A percentile compares a stretch with the other conserved stretches of the same genome.
phyloP scores from a whole-genome alignment of 2,888 invertebrate species.

The Mythimna pallens region DNA sequence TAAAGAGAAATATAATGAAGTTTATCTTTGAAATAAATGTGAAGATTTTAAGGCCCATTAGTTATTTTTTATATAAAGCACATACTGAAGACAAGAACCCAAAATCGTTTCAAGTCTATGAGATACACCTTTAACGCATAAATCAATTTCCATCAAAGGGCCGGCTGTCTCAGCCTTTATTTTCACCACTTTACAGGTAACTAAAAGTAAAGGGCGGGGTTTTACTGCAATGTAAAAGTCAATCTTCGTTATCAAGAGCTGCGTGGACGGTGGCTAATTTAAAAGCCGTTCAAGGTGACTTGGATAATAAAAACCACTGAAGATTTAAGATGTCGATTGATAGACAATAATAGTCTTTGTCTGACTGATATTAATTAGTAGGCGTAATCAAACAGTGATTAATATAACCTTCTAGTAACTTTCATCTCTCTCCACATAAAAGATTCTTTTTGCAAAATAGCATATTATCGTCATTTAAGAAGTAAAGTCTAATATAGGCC shows the following conservation, averaged over 20 bases:
- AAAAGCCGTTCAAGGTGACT: constrained; percentile 67
- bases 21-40: not conserved
- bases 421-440: no score
- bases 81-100: not conserved
- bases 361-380: not conserved
- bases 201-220: constrained; percentile 57
- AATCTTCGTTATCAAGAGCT: constrained; percentile 76
- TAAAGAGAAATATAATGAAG: not conserved
- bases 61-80: not conserved
- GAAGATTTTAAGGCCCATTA: no score
- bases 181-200: constrained; percentile 56
- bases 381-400: not conserved
- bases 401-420: not conserved
- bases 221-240: constrained; percentile 77
- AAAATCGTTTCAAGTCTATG: constrained; percentile 1
- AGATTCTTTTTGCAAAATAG: not conserved
- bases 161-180: constrained; percentile 46
- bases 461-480: not conserved
- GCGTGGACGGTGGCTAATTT: constrained; percentile 67
- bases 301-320: constrained; percentile 31
- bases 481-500: not conserved
- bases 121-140: constrained; percentile 26
- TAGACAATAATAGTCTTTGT: constrained; percentile 7
- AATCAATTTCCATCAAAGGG: constrained; percentile 62
- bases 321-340: constrained; percentile 33